phyloP scores from a whole-genome alignment of 2,113 vertebrate species.

The Oryzias curvinotus region DNA sequence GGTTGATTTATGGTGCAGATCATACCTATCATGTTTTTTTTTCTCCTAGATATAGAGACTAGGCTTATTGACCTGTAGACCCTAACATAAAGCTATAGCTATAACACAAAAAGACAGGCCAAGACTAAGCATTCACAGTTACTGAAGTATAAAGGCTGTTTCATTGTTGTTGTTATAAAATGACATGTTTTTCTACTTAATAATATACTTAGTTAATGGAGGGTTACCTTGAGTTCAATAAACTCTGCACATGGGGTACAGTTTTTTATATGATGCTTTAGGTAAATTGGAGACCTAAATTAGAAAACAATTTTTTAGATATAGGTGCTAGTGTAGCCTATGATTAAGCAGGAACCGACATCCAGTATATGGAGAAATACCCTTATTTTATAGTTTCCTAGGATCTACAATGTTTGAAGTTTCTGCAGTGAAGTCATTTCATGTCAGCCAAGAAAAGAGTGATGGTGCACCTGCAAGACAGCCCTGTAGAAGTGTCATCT shows the following conservation, averaged over 20 bases:
- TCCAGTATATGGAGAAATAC: background rate
- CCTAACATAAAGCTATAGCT: too few species aligned
- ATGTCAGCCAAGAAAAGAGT: constrained; percentile 6
- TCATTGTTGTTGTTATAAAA: too few species aligned
- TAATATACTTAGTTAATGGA: too few species aligned
- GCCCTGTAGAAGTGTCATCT: constrained; percentile 18
- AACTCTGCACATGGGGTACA: too few species aligned
- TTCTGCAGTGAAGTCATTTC: constrained; percentile 6
- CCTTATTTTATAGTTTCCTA: background rate
- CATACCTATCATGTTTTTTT: constrained; percentile 5
- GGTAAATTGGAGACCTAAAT: too few species aligned
- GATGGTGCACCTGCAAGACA: constrained; percentile 7
- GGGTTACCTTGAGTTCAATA: too few species aligned
- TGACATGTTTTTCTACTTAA: too few species aligned
- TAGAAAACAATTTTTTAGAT: too few species aligned
- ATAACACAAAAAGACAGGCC: too few species aligned
- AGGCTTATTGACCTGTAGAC: background rate
- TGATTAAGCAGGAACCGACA: background rate
- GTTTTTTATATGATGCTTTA: too few species aligned
- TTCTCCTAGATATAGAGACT: background rate
- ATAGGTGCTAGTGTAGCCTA: background rate
- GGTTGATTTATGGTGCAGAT: constrained; percentile 24
- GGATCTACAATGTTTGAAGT: constrained; percentile 7
- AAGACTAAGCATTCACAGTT: too few species aligned
- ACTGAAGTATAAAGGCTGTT: too few species aligned